Evolutionary conservation across 2,888 invertebrate genomes (phyloP).

Genomic region (Drosophila neoperkinsi): DNA sequence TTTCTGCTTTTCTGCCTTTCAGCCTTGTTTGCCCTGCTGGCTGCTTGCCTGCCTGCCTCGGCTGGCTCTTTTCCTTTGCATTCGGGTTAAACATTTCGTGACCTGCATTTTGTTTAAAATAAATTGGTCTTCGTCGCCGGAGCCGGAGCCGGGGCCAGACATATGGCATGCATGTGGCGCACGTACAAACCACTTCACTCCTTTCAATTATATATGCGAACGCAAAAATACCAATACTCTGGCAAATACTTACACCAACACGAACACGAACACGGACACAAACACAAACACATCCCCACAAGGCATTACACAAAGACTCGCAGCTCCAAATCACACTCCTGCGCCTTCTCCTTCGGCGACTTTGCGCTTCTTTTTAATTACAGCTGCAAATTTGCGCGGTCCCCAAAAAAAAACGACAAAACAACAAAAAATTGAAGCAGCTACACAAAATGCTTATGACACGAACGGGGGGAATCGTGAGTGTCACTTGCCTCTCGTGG

Average conservation of each 20-base stretch:
- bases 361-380: slow-evolving; percentile 64
- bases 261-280: neutral
- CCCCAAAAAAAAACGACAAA: neutral
- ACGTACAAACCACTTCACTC: slow-evolving; percentile 79
- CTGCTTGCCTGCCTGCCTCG: slow-evolving; percentile 3
- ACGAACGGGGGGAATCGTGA: slow-evolving; percentile 58
- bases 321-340: slow-evolving; percentile 17
- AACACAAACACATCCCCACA: slow-evolving; percentile 23
- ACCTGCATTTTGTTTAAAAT: slow-evolving; percentile 80
- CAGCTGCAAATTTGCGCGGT: slow-evolving; percentile 54
- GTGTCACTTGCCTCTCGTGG: slow-evolving; percentile 58
- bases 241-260: slow-evolving; percentile 3
- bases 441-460: slow-evolving; percentile 56
- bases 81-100: slow-evolving; percentile 78
- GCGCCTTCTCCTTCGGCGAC: slow-evolving; percentile 13
- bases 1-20: slow-evolving; percentile 10
- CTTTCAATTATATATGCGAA: slow-evolving; percentile 76
- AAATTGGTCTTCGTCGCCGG: slow-evolving; percentile 67
- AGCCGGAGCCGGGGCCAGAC: slow-evolving; percentile 42
- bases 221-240: slow-evolving; percentile 46
- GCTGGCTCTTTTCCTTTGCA: slow-evolving; percentile 30
- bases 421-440: slow-evolving; percentile 6
- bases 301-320: slow-evolving; percentile 13
- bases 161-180: slow-evolving; percentile 79
- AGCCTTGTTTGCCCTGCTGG: slow-evolving; percentile 11